Evolutionary conservation across 2,113 vertebrate genomes (phyloP).

Genomic region (Emberiza fucata): DNA sequence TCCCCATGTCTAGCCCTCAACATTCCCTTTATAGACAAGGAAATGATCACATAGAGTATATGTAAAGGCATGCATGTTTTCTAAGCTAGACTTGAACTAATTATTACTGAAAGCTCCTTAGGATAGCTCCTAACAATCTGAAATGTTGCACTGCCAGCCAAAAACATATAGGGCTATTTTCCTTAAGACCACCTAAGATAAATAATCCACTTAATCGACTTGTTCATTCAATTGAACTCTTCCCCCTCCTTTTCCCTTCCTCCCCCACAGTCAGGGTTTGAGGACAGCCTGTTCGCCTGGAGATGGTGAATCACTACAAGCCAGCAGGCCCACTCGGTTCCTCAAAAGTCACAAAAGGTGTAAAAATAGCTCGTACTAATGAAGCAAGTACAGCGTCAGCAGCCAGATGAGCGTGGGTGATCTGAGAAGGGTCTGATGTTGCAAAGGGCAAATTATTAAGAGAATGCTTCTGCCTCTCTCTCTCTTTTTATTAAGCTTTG

Average conservation of each 20-base stretch:
- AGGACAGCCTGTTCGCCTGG: slow-evolving; percentile 69
- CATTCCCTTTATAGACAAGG: neutral
- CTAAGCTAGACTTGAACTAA: neutral
- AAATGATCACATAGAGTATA: neutral
- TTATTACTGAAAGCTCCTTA: neutral
- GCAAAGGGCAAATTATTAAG: slow-evolving; percentile 83
- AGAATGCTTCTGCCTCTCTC: slow-evolving; percentile 69
- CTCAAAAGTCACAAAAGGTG: slow-evolving; percentile 92
- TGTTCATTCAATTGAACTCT: neutral
- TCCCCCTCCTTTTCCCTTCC: neutral
- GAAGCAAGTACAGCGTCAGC: slow-evolving; percentile 83
- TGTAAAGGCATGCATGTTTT: neutral
- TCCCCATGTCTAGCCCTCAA: neutral
- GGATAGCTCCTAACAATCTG: neutral
- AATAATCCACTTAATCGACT: neutral
- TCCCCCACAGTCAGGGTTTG: neutral
- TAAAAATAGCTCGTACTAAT: slow-evolving; percentile 87
- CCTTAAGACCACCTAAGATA: neutral
- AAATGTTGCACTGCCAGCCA: neutral
- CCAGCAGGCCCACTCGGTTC: slow-evolving; percentile 84
- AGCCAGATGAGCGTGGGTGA: slow-evolving; percentile 87
- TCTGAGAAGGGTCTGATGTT: slow-evolving; percentile 74
- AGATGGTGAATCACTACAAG: slow-evolving; percentile 84
- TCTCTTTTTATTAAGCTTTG: slow-evolving; percentile 68
- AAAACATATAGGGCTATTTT: neutral